Evolutionary conservation across 2,888 invertebrate genomes (phyloP).

Genomic region (Apamea epomidion): DNA sequence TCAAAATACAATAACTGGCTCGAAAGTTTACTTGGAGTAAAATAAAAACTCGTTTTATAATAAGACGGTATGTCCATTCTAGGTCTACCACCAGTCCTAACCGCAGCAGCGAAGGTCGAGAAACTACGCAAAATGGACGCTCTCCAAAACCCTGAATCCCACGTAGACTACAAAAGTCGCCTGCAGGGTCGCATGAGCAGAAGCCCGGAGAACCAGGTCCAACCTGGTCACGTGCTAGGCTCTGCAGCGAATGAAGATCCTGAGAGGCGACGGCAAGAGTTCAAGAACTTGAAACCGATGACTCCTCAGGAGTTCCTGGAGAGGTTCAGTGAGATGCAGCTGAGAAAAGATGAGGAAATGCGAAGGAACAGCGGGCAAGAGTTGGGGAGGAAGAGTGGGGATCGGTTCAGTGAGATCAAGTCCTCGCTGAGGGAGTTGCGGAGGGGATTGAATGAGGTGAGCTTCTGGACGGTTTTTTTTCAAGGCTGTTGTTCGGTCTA

Average conservation of each 20-base stretch:
- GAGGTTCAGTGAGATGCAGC: conserved; percentile 78
- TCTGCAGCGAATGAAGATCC: conserved; percentile 23
- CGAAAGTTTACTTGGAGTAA: background rate
- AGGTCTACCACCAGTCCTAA: conserved; percentile 86
- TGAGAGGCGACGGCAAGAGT: conserved; percentile 62
- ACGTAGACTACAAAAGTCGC: conserved; percentile 68
- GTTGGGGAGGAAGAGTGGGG: conserved; percentile 56
- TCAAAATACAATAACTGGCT: background rate
- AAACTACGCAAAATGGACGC: conserved; percentile 88
- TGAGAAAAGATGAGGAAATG: conserved; percentile 65
- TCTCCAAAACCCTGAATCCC: conserved; percentile 75
- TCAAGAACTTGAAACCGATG: conserved; percentile 82
- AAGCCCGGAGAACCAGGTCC: conserved; percentile 41
- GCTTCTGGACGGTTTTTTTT: background rate
- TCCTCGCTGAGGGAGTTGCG: conserved; percentile 82
- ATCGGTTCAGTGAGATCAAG: conserved; percentile 85
- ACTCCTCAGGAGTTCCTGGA: conserved; percentile 78
- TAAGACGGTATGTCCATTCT: background rate
- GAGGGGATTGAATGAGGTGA: conserved; percentile 84
- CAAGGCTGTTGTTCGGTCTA: background rate
- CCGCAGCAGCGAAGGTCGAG: conserved; percentile 82
- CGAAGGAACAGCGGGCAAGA: conserved; percentile 56
- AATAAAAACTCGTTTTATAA: background rate
- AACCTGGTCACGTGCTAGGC: conserved; percentile 44
- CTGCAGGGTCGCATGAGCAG: conserved; percentile 71